Base-by-base conservation (phyloP, 2,888 invertebrate species). In the Pollenia amentaria region DNA sequence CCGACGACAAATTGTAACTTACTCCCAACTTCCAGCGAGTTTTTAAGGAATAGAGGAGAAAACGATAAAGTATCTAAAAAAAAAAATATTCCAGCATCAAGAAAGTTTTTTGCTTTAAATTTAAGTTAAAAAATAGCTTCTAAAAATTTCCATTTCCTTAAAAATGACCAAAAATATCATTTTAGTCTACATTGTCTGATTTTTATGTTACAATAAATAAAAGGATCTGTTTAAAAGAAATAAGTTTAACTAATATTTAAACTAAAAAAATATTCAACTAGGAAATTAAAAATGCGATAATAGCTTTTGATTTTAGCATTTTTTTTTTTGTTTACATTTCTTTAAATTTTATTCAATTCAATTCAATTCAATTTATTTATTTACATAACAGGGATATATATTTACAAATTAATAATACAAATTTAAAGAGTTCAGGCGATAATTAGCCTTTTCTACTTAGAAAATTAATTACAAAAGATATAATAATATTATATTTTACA, bases 1-100 rank as follows among this genome's bases (percentile, higher is more conserved):
- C 18, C 64, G 76, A 80, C 79, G 79, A 84, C 84, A 84, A 84
- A 84, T 80, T 79, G 80, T 80, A 70, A 29, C 51, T 38, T 42
- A 42, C 57, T 73, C 38, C 44, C 65, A n/a, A 53, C 14, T 62
- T 16, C 4, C 29, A 29, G 29, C 29, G 29, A 42, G 2, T 16
- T 38, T 48, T 69, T 1, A 18, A 40, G 14, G 10, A 57, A 18
- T 21, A 14, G 21, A 12, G 51, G 10, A 11, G 57, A 73, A 65
- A 29, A n/a, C 42, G 7, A 18, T 11, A 1, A 4, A 40, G 18
- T 10, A 1, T 7, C n/a, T 2, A 0, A 65, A 53, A 53, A 64
- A 44, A 9, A 40, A 16, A 11, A 11, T 42, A 18, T 57, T 78
- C 57, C 67, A 57, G 67, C 55, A 77, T 67, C 40, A 40, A 8